Evolutionary conservation across 1,140 invertebrate species (phyloP).

Genomic region (Cydia splendana): DNA sequence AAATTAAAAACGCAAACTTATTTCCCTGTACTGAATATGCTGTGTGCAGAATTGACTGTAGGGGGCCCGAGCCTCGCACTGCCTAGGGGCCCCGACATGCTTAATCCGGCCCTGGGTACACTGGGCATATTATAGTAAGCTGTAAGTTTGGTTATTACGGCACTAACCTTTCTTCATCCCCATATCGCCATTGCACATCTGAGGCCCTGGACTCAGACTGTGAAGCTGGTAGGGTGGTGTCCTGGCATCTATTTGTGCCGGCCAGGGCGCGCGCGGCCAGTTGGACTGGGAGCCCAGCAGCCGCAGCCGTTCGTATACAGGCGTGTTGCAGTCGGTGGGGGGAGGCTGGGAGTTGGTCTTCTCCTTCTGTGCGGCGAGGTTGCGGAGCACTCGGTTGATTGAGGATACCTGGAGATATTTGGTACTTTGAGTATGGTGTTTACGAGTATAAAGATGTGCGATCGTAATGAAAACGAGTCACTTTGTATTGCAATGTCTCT

Average conservation of each 20-base stretch:
- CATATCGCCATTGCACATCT: slow-evolving; percentile 66
- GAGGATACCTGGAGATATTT: slow-evolving; percentile 91
- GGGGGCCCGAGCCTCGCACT: too few species aligned
- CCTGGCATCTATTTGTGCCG: slow-evolving; percentile 65
- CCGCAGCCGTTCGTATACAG: slow-evolving; percentile 69
- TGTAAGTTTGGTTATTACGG: background rate
- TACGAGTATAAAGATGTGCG: too few species aligned
- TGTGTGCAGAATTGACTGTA: too few species aligned
- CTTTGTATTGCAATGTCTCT: too few species aligned
- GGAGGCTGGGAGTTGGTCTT: slow-evolving; percentile 79
- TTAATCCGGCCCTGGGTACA: too few species aligned
- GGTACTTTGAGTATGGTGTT: slow-evolving; percentile 5
- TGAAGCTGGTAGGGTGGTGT: slow-evolving; percentile 72
- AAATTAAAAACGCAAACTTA: too few species aligned
- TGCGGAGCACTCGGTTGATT: slow-evolving; percentile 98
- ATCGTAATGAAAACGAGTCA: too few species aligned
- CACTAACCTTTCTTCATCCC: slow-evolving; percentile 70
- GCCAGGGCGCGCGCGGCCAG: slow-evolving; percentile 70
- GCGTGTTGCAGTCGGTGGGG: slow-evolving; percentile 60
- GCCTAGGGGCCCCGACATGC: too few species aligned
- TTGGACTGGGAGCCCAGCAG: slow-evolving; percentile 82
- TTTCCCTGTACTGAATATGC: too few species aligned
- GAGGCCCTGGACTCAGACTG: slow-evolving; percentile 69
- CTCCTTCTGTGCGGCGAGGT: slow-evolving; percentile 95
- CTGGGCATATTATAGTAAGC: slow-evolving; percentile 59